Evolutionary conservation across 1,140 invertebrate genomes (phyloP), one percentile per base, ranked within the genome.

Genomic region (Cyclargus thomasi): DNA sequence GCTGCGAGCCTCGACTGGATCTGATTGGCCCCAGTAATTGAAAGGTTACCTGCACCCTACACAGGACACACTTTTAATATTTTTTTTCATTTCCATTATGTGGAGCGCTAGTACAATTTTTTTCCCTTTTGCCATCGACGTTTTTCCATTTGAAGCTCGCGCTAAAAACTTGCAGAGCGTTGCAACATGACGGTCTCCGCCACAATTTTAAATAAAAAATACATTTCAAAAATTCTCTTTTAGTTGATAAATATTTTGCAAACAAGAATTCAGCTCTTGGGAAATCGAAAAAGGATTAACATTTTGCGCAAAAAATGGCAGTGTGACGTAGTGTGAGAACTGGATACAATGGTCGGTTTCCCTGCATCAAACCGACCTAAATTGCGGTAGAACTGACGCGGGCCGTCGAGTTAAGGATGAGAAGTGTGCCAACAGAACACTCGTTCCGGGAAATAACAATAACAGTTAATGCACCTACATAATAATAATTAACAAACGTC

Each of bases 21-120:
- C 67, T 74, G 74, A 81, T 80, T 78, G 71, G 68, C 63, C 72
- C 71, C 62, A 53, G 70, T 80, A 86, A 81, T 81, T 86, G 79
- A 76, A 77, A 77, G 72, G 70, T 75, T 74, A 75, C 73, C 67
- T 72, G 53, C 22, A 63, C 66, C 65, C 68, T 67, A 70, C 72
- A 71, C 67, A 67, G 55, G 63, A 67, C 62, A 47, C 67, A 64
- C 21, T 55, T 57, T 65, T 66, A 35, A 18, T 36, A 29, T 18
- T 11, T n/a, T 66, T n/a, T 64, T 21, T 47, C 35, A 64, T 64
- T 68, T 68, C 67, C 63, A 22, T 68, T 57, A 63, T 68, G 21
- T 21, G 55, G 55, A 7, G 18, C 55, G 55, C 20, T 21, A 18
- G 55, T 8, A n/a, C 55, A 59, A 11, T 11, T 59, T 22, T 59